Base-by-base conservation (phyloP, 1,140 invertebrate genomes). In the Galendromus occidentalis region DNA sequence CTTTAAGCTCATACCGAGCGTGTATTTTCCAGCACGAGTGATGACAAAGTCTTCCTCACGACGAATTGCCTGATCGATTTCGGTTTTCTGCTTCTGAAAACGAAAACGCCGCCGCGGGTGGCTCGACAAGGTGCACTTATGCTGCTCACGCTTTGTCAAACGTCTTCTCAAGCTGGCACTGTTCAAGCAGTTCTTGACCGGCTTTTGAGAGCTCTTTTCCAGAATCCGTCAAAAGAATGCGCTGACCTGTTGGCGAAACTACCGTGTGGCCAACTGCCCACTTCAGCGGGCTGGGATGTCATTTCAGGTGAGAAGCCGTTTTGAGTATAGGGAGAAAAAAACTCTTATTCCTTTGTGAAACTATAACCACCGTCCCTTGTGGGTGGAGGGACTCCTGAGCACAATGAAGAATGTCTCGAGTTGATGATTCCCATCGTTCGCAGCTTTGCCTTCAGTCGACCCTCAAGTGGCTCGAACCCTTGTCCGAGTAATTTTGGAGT, bases 51-150 rank as follows among this genome's bases (percentile, higher is more conserved):
- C 17, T 33, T 29, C 14, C 33, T 59, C 14, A 59, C 33, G 2
- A 29, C 51, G 14, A 59, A 25, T 22, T 59, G 51, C 25, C 51
- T 59, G 2, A 59, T 59, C 25, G 51, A 59, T 59, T 59, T 59
- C 9, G 51, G 14, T 33, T 59, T 59, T 59, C 25, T 25, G 25
- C 51, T 59, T 14, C 51, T 59, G 2, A 33, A 25, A 25, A 29
- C 51, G 51, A 59, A 59, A 22, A 25, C 51, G 51, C 25, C 25
- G 2, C 14, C 14, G 14, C 51, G 51, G 12, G 51, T 59, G 25
- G 25, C 25, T 25, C 51, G 22, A 14, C 51, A 59, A 22, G 51
- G 51, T 17, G 51, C 14, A 4, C 51, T 59, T 9, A 59, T 59
- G 51, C 25, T 59, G 22, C 33, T 59, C 14, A 59, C 25, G 12